phyloP scores from a whole-genome alignment of 2,797 vertebrate genomes.

The Diplodus puntazzo region DNA sequence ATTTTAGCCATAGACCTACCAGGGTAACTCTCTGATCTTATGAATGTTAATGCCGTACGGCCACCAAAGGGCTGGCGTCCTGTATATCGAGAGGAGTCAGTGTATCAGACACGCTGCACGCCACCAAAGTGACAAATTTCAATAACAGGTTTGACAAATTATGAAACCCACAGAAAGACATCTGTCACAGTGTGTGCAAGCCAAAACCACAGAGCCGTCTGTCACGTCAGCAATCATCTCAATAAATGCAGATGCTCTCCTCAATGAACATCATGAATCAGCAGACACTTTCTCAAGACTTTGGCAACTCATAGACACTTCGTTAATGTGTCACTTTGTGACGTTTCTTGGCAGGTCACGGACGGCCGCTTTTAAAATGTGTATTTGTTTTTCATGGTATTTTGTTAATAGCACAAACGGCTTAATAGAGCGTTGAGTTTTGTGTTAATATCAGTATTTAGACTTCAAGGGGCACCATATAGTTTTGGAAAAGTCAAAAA shows the following conservation, averaged over 20 bases:
- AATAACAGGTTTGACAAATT: neutral
- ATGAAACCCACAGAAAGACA: neutral
- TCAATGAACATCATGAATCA: slow-evolving; percentile 13
- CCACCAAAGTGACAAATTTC: neutral
- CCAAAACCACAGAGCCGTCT: neutral
- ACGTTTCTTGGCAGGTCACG: neutral
- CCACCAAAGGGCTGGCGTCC: slow-evolving; percentile 44
- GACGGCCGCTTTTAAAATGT: neutral
- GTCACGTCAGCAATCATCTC: neutral
- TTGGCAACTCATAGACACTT: neutral
- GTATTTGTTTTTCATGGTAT: neutral
- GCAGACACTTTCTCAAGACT: slow-evolving; percentile 8
- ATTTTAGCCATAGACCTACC: slow-evolving; percentile 1
- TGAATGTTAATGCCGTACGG: slow-evolving; percentile 19
- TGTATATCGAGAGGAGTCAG: neutral
- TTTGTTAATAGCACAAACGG: neutral
- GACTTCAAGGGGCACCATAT: neutral
- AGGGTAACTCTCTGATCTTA: slow-evolving; percentile 7
- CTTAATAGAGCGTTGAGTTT: neutral
- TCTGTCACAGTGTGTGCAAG: neutral
- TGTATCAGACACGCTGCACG: too few species aligned
- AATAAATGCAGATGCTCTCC: neutral
- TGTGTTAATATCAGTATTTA: neutral
- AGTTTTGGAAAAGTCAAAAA: neutral
- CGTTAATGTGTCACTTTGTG: neutral